Base-by-base conservation (phyloP, 1,140 invertebrate species). In the Drosophila miranda region DNA sequence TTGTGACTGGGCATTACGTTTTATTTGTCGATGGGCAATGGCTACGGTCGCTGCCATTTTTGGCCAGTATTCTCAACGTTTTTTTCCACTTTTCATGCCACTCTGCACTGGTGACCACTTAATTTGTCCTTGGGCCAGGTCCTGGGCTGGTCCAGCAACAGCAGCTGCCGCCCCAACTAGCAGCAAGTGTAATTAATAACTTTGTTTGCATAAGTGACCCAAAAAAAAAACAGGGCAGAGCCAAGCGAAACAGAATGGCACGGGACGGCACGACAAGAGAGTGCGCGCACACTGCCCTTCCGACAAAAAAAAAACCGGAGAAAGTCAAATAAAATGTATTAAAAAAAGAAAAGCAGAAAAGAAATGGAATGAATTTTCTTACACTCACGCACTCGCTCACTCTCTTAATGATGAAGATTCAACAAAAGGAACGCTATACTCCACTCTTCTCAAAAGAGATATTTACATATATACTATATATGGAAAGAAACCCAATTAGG, bases 181-280 rank as follows among this genome's bases (percentile, higher is more conserved):
- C 69, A 45, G 55, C 61, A 74, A 82, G 57, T 78, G 78, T 82
- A 82, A 83, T 83, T 83, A 83, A 78, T 83, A 78, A 83, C 76
- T 80, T 83, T 78, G 79, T 74, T 70, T 73, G 74, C 75, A 82
- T 71, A 82, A 82, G 58, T 82, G 69, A 73, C 48, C 75, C 74
- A 68, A 61, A 61, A 58, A 66, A 28, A 21, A 41, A 64, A 19
- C 14, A 16, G 53, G 46, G 13, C 7, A 13, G 30, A 48, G 26
- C 45, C 50, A 28, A 30, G 58, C 38, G 34, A 13, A 38, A 38
- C 34, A 11, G 11, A 38, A 38, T 9, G 28, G 28, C 7, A 30
- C 28, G 28, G 28, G 6, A 28, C 28, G 28, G 28, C 28, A 28
- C 30, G 9, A 11, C 30, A 11, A 54, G 49, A 46, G 42, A 64